Conservation (phyloP, 1,140 invertebrate genomes). For the Papilio polytes region DNA sequence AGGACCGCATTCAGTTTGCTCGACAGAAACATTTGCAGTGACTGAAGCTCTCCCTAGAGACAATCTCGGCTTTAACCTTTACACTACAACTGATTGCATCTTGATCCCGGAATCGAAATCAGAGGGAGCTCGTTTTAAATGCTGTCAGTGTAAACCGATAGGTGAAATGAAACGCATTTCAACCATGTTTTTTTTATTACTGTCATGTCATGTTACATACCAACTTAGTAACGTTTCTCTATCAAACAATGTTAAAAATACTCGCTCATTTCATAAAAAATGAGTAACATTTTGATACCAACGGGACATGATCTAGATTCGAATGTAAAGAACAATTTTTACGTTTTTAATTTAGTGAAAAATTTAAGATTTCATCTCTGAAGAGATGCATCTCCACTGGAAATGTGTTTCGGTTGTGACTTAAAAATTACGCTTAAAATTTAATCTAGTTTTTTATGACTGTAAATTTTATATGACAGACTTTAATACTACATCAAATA, state of each 20-base stretch:
- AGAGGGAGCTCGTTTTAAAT: not conserved
- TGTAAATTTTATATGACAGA: not conserved
- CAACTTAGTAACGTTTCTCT: not conserved
- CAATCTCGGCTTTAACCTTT: not conserved
- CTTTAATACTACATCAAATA: no score
- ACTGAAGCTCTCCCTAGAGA: not conserved
- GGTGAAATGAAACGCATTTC: not conserved
- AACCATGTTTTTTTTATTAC: not conserved
- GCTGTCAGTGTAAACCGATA: not conserved
- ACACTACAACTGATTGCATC: not conserved
- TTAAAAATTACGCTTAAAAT: not conserved
- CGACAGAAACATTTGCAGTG: not conserved
- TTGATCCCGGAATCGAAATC: not conserved
- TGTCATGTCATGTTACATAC: not conserved
- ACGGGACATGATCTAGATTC: slow-evolving; percentile 8
- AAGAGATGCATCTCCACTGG: not conserved
- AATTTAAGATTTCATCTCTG: slow-evolving; percentile 25
- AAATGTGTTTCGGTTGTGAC: not conserved
- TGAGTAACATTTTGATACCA: not conserved
- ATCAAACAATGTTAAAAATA: not conserved
- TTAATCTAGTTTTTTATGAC: not conserved
- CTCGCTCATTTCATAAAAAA: not conserved
- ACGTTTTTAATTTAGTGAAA: slow-evolving; percentile 25
- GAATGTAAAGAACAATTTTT: slow-evolving; percentile 16
- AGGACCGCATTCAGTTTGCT: not conserved